Evolutionary conservation across 2,797 vertebrate species (phyloP).

Genomic region (Acrossocheilus fasciatus): DNA sequence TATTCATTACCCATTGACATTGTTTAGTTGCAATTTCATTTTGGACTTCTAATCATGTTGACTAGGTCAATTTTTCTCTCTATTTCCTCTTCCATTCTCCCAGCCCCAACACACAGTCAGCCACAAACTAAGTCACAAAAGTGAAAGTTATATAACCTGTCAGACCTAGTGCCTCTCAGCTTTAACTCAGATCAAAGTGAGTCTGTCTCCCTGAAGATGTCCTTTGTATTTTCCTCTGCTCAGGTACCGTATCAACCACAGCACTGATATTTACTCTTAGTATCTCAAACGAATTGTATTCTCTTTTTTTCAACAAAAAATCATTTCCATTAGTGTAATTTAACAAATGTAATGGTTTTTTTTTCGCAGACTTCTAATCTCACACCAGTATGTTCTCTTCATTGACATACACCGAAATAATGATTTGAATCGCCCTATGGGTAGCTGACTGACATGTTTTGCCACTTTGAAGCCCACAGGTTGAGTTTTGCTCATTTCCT

Average conservation of each 20-base stretch:
- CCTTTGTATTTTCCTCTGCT: conserved; percentile 49
- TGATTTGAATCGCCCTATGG: not conserved
- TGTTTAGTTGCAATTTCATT: not conserved
- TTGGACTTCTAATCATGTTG: not conserved
- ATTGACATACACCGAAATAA: not conserved
- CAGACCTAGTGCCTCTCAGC: conserved; percentile 35
- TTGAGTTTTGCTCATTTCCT: conserved; percentile 38
- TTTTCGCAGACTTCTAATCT: not conserved
- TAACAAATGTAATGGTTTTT: not conserved
- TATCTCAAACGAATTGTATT: conserved; percentile 32
- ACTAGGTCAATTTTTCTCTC: not conserved
- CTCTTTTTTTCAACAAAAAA: not conserved
- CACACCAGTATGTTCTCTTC: not conserved
- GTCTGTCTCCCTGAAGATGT: conserved; percentile 57
- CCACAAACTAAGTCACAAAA: not conserved
- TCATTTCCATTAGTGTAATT: not conserved
- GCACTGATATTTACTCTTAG: conserved; percentile 66
- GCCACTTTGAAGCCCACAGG: conserved; percentile 61
- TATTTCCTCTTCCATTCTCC: not conserved
- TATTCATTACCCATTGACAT: not conserved
- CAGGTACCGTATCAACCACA: conserved; percentile 65
- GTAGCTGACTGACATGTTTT: conserved; percentile 55
- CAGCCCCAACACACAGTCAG: not conserved
- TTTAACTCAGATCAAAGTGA: conserved; percentile 70
- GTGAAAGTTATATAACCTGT: conserved; percentile 32